Conservation (phyloP, 2,888 invertebrate species). For the Nemotelus pantherinus region DNA sequence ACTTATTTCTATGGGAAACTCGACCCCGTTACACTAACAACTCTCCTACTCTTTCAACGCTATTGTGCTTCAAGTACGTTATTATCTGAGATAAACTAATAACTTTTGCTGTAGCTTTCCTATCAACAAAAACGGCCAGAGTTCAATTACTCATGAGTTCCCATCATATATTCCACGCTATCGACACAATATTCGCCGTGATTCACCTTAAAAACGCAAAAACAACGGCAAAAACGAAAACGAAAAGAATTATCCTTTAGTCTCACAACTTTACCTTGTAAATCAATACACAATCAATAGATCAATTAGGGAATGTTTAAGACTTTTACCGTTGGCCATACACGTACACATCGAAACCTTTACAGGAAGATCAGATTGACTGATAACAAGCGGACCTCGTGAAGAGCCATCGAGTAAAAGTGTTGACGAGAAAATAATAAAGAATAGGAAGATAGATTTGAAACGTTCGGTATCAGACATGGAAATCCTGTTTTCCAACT, state of each 20-base stretch:
- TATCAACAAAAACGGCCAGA: slow-evolving; percentile 31
- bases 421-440: slow-evolving; percentile 44
- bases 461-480: slow-evolving; percentile 35
- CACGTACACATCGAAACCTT: slow-evolving; percentile 10
- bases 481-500: slow-evolving; percentile 34
- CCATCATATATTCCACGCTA: slow-evolving; percentile 28
- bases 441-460: slow-evolving; percentile 34
- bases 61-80: neutral
- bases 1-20: no score
- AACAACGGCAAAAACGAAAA: neutral
- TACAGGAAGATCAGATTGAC: slow-evolving; percentile 33
- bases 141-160: slow-evolving; percentile 39
- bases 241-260: slow-evolving; percentile 19
- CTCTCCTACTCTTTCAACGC: no score
- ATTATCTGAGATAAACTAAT: slow-evolving; percentile 28
- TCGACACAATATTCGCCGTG: slow-evolving; percentile 11
- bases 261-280: slow-evolving; percentile 37
- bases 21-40: neutral
- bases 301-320: slow-evolving; percentile 44
- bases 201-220: neutral
- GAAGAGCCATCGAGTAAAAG: slow-evolving; percentile 35
- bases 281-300: slow-evolving; percentile 44
- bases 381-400: slow-evolving; percentile 24
- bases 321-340: slow-evolving; percentile 44
- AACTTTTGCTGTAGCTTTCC: slow-evolving; percentile 5